A percentile compares a stretch with the other conserved stretches of the same genome.
These are phyloP conservation scores for Lepus townsendii DNA, from an alignment of 2,797 vertebrate genomes.

Conservation along the genomic window DNA sequence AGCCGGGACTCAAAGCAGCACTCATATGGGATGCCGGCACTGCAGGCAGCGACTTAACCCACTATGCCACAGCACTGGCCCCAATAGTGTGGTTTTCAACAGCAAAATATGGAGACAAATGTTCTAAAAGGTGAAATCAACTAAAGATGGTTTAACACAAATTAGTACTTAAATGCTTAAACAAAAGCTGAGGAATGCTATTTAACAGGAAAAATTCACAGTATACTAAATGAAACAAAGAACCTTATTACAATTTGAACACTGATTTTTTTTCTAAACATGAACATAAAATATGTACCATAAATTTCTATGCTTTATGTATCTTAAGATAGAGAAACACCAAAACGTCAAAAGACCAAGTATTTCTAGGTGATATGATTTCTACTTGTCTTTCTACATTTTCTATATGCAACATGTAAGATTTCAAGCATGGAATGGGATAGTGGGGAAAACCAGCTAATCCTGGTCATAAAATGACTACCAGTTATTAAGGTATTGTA, in stretches of 20 bases:
- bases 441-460: background rate
- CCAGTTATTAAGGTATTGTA: background rate
- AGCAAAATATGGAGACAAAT: slow-evolving; percentile 53
- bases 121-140: slow-evolving; percentile 47
- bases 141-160: background rate
- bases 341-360: slow-evolving; percentile 27
- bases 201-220: slow-evolving; percentile 45
- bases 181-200: slow-evolving; percentile 41
- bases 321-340: background rate
- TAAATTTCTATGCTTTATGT: background rate
- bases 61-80: too few relatives aligned
- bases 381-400: slow-evolving; percentile 34
- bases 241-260: background rate
- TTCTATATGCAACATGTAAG: background rate
- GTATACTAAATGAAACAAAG: background rate
- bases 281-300: background rate
- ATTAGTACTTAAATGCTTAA: background rate
- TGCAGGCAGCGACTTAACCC: too few relatives aligned
- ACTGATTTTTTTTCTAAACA: slow-evolving; percentile 10
- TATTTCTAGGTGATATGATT: background rate
- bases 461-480: background rate
- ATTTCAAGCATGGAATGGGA: background rate
- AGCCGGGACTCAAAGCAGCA: too few relatives aligned
- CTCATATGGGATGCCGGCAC: too few relatives aligned
- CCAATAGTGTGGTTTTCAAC: background rate